Base-by-base conservation (phyloP, 2,888 invertebrate genomes). In the Erpobdella octoculata region DNA sequence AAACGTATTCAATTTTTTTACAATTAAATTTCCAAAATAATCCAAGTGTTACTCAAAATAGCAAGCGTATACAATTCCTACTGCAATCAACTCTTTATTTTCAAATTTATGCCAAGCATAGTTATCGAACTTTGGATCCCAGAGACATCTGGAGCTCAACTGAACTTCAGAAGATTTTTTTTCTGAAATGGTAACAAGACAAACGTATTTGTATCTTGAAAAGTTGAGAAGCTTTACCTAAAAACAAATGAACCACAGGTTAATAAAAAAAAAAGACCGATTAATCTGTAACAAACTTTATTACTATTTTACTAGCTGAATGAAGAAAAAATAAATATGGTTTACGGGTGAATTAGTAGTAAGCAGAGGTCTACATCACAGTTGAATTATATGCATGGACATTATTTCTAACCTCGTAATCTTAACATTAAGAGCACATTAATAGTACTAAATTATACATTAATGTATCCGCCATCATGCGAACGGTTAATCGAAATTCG, bases 61-160 rank as follows among this genome's bases (percentile, higher is more conserved):
- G 65, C 70, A 70, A 21, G 61, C 72, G 48, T 72, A 72, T 25
- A 72, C 70, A 31, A 46, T 65, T 64, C 62, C 72, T 18, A 69
- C 59, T 1, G 65, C 70, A 41, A 72, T 62, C 1, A 70, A 9
- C 35, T 64, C 41, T 28, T 35, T 70, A 59, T 70, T 72, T 48
- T 71, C 70, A 48, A 65, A 70, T 25, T 38, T 70, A 38, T 70
- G 65, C 9, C 62, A 53, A 37, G 72, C 70, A 21, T 70, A 70
- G 28, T 73, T 76, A 58, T 77, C 77, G 9, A 73, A 74, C 28
- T 72, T 68, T 12, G 72, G 71, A 61, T 77, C 74, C 76, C 77
- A 76, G 8, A 77, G 67, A 37, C 76, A 77, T 37, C 77, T 59
- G 12, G 74, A 75, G 25, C 75, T 76, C 46, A 77, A 70, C 62